Evolutionary conservation across 2,888 invertebrate species (phyloP), one percentile per base, ranked within the genome.

Genomic region (Zaprionus lineosus): DNA sequence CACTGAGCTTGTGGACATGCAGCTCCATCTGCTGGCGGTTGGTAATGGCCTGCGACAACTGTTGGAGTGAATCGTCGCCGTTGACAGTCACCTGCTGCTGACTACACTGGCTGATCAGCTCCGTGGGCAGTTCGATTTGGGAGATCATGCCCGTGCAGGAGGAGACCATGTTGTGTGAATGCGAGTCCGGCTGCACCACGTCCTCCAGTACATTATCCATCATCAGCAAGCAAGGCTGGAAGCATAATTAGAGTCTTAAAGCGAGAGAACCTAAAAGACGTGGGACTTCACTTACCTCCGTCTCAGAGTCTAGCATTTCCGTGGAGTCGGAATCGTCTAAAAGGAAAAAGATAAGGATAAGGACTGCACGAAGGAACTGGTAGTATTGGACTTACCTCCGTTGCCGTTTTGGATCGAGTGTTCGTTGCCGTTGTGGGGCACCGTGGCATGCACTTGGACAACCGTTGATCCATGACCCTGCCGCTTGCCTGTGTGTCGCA

Each of bases 231-330:
- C 95, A 82, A 0, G 95, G 95, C 84, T 68, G 14, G 1, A 59
- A 34, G 6, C 6, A 9, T 6, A 14, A 6, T 16, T 4, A 6
- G 14, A n/a, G 7, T 12, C 5, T 24, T 2, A 26, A n/a, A n/a
- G n/a, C n/a, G n/a, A n/a, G n/a, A n/a, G n/a, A n/a, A n/a, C n/a
- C n/a, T n/a, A n/a, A n/a, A n/a, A 21, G 7, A 5, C 3, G 21
- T 5, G 7, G 7, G 7, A 5, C 7, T 29, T 29, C 11, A 11
- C 63, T 43, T n/a, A 68, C 68, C 70, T 95, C 95, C 0, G 95
- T 95, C 91, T 95, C 95, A 0, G 95, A 95, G 88, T 95, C 95
- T 26, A 95, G 91, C 88, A 95, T 91, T 84, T 95, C 95, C 3
- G 94, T 94, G 11, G 95, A 95, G 89, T 95, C 94, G 18, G 91